Percentiles rank a stretch among this genome's conserved stretches.
Evolutionary conservation across 2,113 vertebrate genomes (phyloP).

Genomic region (Sclerurus mexicanus): DNA sequence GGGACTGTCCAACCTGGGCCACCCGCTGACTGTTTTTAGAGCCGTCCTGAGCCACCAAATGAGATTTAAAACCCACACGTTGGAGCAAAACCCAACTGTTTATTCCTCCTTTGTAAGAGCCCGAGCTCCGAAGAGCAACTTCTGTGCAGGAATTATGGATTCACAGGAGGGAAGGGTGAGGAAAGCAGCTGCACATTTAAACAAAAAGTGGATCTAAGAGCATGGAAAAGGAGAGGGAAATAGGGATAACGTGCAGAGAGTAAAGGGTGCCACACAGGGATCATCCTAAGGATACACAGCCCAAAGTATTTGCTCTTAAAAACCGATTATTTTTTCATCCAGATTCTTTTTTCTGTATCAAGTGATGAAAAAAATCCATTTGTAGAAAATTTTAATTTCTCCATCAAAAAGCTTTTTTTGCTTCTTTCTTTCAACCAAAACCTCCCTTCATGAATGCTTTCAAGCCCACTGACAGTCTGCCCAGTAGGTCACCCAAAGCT

Average conservation of each 20-base stretch:
- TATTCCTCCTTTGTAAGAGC: background rate
- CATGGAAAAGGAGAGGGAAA: background rate
- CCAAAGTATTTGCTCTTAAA: background rate
- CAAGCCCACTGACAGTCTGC: background rate
- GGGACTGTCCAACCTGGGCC: background rate
- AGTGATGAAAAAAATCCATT: background rate
- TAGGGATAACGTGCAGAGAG: background rate
- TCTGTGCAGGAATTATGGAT: fast-evolving
- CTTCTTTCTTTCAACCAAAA: background rate
- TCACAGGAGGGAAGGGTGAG: fast-evolving
- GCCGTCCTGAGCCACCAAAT: background rate
- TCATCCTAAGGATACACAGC: background rate
- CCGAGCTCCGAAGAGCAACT: background rate
- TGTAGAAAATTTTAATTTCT: background rate
- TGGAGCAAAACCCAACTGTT: background rate
- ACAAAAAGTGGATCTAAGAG: background rate
- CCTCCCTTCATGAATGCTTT: background rate
- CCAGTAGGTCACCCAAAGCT: background rate
- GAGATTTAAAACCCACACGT: background rate
- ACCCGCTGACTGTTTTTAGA: background rate
- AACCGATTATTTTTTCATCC: background rate
- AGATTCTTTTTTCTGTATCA: background rate
- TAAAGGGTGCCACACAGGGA: background rate
- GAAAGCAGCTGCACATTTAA: background rate
- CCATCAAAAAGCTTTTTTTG: background rate